A percentile compares a stretch with the other conserved stretches of the same genome.
Conservation (phyloP, 2,888 invertebrate genomes). For the Taenaris catops region DNA sequence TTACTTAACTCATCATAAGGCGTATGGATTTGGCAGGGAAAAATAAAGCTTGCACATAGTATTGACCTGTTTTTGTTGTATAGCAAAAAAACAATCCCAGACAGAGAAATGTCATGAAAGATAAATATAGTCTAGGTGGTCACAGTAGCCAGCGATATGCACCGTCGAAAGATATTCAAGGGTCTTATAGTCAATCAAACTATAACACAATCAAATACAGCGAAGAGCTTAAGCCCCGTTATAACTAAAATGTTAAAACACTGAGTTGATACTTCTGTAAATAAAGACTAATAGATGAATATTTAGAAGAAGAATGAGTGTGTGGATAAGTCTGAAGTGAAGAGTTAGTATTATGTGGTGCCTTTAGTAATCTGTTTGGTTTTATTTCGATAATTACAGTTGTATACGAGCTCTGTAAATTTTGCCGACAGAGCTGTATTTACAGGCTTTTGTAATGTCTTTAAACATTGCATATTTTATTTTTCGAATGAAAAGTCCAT, state of each 20-base stretch:
- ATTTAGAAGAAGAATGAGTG: slow-evolving; percentile 27
- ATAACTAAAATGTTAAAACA: slow-evolving; percentile 32
- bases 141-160: slow-evolving; percentile 47
- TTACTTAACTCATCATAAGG: too few relatives aligned
- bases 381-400: slow-evolving; percentile 51
- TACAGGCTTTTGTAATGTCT: slow-evolving; percentile 19
- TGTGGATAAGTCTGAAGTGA: slow-evolving; percentile 35
- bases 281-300: slow-evolving; percentile 37
- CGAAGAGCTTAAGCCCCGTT: slow-evolving; percentile 61
- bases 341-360: slow-evolving; percentile 33
- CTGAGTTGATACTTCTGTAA: slow-evolving; percentile 36
- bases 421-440: slow-evolving; percentile 24
- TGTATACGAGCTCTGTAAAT: slow-evolving; percentile 33
- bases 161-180: slow-evolving; percentile 53
- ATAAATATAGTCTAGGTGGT: slow-evolving; percentile 52
- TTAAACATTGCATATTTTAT: too few relatives aligned
- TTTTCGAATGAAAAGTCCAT: too few relatives aligned
- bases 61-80: too few relatives aligned
- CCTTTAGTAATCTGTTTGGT: slow-evolving; percentile 47
- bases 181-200: slow-evolving; percentile 36
- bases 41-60: too few relatives aligned
- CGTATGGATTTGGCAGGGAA: too few relatives aligned
- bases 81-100: too few relatives aligned
- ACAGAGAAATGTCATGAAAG: too few relatives aligned
- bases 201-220: slow-evolving; percentile 77